These are phyloP conservation scores for Neuroscelio doddi DNA, from an alignment of 2,888 invertebrate genomes.

Conservation along the genomic window DNA sequence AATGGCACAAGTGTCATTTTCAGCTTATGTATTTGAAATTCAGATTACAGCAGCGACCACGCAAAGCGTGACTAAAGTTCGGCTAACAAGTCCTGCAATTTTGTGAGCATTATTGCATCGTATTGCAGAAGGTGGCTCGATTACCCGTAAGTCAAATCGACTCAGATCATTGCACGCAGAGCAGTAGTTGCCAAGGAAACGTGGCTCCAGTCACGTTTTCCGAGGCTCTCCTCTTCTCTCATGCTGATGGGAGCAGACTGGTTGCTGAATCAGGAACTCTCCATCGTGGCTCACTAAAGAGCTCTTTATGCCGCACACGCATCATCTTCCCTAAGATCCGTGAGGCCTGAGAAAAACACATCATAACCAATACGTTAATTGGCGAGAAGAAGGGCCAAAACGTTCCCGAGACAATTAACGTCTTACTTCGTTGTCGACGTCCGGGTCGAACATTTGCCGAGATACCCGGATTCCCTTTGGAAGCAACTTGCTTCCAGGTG, in stretches of 20 bases:
- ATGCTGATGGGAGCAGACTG: constrained; percentile 18
- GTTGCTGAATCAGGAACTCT: constrained; percentile 33
- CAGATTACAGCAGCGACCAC: constrained; percentile 26
- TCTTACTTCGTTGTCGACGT: constrained; percentile 21
- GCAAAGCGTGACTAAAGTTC: constrained; percentile 39
- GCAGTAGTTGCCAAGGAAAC: constrained; percentile 19
- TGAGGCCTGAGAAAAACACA: constrained; percentile 28
- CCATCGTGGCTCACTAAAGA: constrained; percentile 23
- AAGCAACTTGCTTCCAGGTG: background rate
- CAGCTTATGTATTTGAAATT: constrained; percentile 34
- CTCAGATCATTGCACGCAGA: constrained; percentile 26
- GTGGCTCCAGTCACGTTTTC: constrained; percentile 34
- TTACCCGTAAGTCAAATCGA: constrained; percentile 4
- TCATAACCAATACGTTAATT: constrained; percentile 33
- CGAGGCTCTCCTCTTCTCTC: too few species aligned
- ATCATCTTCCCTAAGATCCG: constrained; percentile 13
- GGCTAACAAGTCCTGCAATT: constrained; percentile 39
- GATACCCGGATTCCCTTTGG: constrained; percentile 6
- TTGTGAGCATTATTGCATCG: constrained; percentile 19
- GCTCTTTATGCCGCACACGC: constrained; percentile 37
- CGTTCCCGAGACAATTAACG: constrained; percentile 30
- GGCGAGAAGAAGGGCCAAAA: constrained; percentile 29
- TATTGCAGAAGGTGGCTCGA: background rate
- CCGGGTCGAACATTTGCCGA: constrained; percentile 7
- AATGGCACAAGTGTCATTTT: constrained; percentile 15